These are phyloP conservation scores for Yponomeuta evonymella DNA, from an alignment of 2,888 invertebrate species.

Conservation along the genomic window DNA sequence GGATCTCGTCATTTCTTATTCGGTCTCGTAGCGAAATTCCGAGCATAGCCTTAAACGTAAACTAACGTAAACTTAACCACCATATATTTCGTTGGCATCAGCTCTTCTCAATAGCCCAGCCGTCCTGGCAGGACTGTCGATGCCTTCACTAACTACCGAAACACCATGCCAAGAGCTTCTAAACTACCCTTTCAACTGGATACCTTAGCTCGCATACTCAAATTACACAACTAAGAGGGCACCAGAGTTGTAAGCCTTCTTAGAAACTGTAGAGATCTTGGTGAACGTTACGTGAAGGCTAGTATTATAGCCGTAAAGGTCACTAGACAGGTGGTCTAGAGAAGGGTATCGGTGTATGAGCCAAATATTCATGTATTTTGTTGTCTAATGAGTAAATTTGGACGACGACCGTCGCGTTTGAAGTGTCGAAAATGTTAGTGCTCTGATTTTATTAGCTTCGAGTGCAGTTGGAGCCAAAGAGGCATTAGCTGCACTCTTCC, in stretches of 20 bases:
- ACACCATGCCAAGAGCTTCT: background rate
- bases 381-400: slow-evolving; percentile 2
- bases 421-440: background rate
- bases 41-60: too few species aligned
- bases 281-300: background rate
- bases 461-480: background rate
- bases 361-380: slow-evolving; percentile 3
- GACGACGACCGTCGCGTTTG: background rate
- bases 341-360: background rate
- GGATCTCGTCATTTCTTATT: too few species aligned
- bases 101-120: background rate
- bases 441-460: background rate
- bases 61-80: too few species aligned
- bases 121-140: background rate
- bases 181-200: background rate
- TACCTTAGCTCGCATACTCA: background rate
- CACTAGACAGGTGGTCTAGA: background rate
- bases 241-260: background rate
- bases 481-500: background rate
- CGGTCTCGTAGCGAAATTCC: too few species aligned
- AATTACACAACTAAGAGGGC: background rate
- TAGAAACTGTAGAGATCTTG: background rate
- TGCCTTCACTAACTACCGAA: background rate
- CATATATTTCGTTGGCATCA: background rate
- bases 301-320: background rate